Evolutionary conservation across 2,888 invertebrate species (phyloP).

Genomic region (Cheilosia urbana): DNA sequence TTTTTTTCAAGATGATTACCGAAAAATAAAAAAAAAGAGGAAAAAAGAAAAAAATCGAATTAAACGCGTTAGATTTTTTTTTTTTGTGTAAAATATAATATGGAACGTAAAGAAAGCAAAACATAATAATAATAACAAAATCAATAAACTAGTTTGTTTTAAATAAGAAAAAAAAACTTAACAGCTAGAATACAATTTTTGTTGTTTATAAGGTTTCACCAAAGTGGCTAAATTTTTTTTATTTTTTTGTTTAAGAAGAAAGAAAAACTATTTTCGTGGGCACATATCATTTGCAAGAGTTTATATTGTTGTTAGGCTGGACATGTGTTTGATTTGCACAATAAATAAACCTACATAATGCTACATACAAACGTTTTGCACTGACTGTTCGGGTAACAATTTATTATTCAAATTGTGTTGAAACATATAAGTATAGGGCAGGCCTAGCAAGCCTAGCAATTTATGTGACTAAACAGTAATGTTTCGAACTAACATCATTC

Average conservation of each 20-base stretch:
- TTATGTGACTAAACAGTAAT: too few relatives aligned
- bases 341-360: too few relatives aligned
- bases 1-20: constrained; percentile 80
- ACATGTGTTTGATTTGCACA: not conserved
- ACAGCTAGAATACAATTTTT: constrained; percentile 52
- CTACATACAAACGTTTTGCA: too few relatives aligned
- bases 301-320: not conserved
- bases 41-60: constrained; percentile 84
- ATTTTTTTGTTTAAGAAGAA: not conserved
- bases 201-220: constrained; percentile 18
- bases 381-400: too few relatives aligned
- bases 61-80: constrained; percentile 84
- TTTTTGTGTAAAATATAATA: constrained; percentile 79
- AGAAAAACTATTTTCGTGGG: constrained; percentile 7
- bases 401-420: too few relatives aligned
- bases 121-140: constrained; percentile 68
- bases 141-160: constrained; percentile 45
- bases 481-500: too few relatives aligned
- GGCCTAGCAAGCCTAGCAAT: too few relatives aligned
- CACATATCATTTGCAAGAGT: constrained; percentile 36
- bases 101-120: constrained; percentile 67
- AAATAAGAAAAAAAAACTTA: constrained; percentile 57
- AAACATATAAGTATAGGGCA: too few relatives aligned
- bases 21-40: constrained; percentile 82
- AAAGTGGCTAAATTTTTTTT: not conserved